Base-by-base conservation (phyloP, 2,797 vertebrate genomes). In the Petrocephalus schoutedeni region DNA sequence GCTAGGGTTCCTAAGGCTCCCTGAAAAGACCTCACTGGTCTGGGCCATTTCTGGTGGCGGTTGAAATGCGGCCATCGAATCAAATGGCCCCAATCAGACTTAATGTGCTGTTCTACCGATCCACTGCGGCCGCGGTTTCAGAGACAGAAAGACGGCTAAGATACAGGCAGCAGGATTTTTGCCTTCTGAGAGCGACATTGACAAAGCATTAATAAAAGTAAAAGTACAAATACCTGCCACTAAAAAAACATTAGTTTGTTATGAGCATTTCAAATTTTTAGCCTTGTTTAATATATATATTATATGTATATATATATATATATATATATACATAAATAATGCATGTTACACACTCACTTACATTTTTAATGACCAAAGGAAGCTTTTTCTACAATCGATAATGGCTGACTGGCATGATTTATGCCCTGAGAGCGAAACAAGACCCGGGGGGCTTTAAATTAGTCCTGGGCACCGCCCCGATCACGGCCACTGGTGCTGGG, bases 341-440 rank as follows among this genome's bases (percentile, higher is more conserved):
- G 28, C 28, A 59, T 85, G 23, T 58, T 41, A 85, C 14, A 85
- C 28, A 85, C 5, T 53, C 54, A 57, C 23, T 85, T 85, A 54
- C 54, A 85, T 85, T 59, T 57, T 85, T 85, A 85, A 85, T 85
- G 56, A 36, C 28, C 54, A 53, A 57, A 77, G 41, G n/a, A 85
- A 51, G 41, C 45, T 51, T 83, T 83, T 83, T 83, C 45, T 41
- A 41, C 21, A 83, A 53, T 83, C 80, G 3, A 53, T 83, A 51
- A 53, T 2, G 23, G 23, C 83, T 85, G 54, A 85, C 56, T 57
- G 54, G 14, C 4, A 36, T 57, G 28, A 58, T 54, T 19, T 14
- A 5, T 58, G 56, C 12, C 54, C 28, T 9, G 9, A 57, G 23
- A 36, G 54, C 0, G 84, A 58, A 85, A 58, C 1, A 58, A 41